A percentile compares a stretch with the other conserved stretches of the same genome.
Conservation (phyloP, 2,888 invertebrate genomes). For the Drosophila percnosoma region DNA sequence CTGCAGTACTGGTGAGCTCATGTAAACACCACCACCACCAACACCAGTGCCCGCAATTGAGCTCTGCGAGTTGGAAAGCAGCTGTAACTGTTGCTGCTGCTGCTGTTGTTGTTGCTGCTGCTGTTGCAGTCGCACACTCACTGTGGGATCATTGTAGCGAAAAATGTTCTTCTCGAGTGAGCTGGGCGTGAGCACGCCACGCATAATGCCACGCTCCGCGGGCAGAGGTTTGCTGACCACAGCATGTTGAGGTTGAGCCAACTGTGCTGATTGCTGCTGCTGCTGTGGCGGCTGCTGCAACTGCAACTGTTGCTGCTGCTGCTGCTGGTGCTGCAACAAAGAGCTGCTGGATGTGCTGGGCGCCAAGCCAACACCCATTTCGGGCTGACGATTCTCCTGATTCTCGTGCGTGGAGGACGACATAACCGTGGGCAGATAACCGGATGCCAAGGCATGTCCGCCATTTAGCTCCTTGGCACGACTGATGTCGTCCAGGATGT, state of each 20-base stretch:
- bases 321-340: slow-evolving; percentile 32
- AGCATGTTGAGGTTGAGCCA: slow-evolving; percentile 83
- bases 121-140: slow-evolving; percentile 79
- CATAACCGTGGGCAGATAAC: slow-evolving; percentile 73
- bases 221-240: slow-evolving; percentile 81
- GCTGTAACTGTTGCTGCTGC: slow-evolving; percentile 49
- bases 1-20: slow-evolving; percentile 78
- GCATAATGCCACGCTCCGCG: slow-evolving; percentile 84
- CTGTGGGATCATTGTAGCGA: slow-evolving; percentile 85
- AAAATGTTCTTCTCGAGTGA: slow-evolving; percentile 85
- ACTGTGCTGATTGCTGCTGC: slow-evolving; percentile 5
- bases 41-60: slow-evolving; percentile 68
- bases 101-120: slow-evolving; percentile 70
- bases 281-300: slow-evolving; percentile 62
- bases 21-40: slow-evolving; percentile 45
- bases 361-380: slow-evolving; percentile 63
- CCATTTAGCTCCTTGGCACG: slow-evolving; percentile 85
- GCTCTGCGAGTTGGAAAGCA: slow-evolving; percentile 82
- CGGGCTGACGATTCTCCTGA: slow-evolving; percentile 84
- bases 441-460: slow-evolving; percentile 55
- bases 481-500: slow-evolving; percentile 89
- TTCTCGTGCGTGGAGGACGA: slow-evolving; percentile 73
- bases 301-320: slow-evolving; percentile 49
- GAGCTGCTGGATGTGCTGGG: slow-evolving; percentile 35
- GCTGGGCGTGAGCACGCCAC: slow-evolving; percentile 84